These are phyloP conservation scores for Pachymerium ferrugineum DNA, from an alignment of 2,888 invertebrate genomes.

Conservation along the genomic window DNA sequence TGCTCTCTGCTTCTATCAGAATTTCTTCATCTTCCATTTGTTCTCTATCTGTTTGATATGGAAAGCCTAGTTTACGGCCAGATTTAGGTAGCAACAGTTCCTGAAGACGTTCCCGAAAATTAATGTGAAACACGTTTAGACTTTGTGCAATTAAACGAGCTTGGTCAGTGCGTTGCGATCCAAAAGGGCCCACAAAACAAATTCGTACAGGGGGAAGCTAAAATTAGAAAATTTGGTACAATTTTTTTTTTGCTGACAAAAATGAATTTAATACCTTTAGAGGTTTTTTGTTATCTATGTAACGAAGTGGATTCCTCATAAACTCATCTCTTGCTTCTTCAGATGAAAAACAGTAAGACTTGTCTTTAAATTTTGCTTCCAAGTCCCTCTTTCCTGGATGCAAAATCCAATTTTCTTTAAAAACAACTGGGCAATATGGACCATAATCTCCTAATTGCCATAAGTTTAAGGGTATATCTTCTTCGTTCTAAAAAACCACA, in stretches of 20 bases:
- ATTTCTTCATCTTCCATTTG: not conserved
- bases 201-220: constrained; percentile 16
- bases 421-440: not conserved
- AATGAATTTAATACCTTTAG: not conserved
- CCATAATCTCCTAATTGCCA: not conserved
- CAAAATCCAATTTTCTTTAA: not conserved
- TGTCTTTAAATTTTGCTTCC: constrained; percentile 21
- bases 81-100: constrained; percentile 15
- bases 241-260: not conserved
- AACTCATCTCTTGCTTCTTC: not conserved
- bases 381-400: not conserved
- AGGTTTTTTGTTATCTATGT: not conserved
- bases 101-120: constrained; percentile 11
- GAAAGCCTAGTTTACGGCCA: constrained; percentile 4
- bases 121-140: constrained; percentile 18
- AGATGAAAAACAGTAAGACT: not conserved
- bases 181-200: not conserved
- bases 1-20: not conserved
- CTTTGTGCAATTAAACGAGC: not conserved
- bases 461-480: not conserved
- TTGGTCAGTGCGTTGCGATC: constrained; percentile 6
- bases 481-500: not conserved
- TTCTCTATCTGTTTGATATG: constrained; percentile 28
- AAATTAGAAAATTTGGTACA: not conserved
- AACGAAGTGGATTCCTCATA: not conserved